Conservation (phyloP, 2,888 invertebrate genomes). For the Acleris emargana region DNA sequence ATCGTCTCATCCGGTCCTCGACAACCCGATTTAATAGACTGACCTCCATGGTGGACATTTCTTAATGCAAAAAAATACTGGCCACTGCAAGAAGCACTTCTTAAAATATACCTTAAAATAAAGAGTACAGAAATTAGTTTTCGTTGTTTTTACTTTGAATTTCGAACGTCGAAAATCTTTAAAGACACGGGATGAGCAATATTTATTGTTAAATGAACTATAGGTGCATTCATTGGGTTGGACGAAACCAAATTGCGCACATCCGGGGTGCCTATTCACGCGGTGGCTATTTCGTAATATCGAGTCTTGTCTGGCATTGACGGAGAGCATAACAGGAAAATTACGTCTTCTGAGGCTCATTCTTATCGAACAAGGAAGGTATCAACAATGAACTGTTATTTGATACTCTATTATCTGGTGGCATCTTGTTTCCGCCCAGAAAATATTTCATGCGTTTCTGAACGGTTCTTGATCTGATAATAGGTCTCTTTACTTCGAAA, state of each 20-base stretch:
- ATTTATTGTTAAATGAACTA: conserved; percentile 79
- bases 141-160: conserved; percentile 21
- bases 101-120: conserved; percentile 32
- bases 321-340: conserved; percentile 65
- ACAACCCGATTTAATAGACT: conserved; percentile 77
- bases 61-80: conserved; percentile 49
- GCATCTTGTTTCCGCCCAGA: conserved; percentile 32
- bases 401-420: conserved; percentile 49
- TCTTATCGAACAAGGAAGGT: conserved; percentile 52
- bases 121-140: conserved; percentile 39
- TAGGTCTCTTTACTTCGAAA: conserved; percentile 14
- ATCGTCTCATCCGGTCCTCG: conserved; percentile 72
- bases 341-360: conserved; percentile 55
- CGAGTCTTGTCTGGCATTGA: conserved; percentile 55
- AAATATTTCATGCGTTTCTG: conserved; percentile 8
- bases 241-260: conserved; percentile 79
- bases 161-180: conserved; percentile 38
- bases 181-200: conserved; percentile 75
- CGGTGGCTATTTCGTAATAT: conserved; percentile 59
- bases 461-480: conserved; percentile 1
- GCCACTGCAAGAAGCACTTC: conserved; percentile 34
- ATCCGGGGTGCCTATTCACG: conserved; percentile 79
- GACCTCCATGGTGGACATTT: conserved; percentile 74
- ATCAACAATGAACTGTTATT: conserved; percentile 47
- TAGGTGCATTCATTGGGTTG: conserved; percentile 75